A percentile compares a stretch with the other conserved stretches of the same genome.
Evolutionary conservation across 2,888 invertebrate genomes (phyloP).

Genomic region (Eulithis testata): DNA sequence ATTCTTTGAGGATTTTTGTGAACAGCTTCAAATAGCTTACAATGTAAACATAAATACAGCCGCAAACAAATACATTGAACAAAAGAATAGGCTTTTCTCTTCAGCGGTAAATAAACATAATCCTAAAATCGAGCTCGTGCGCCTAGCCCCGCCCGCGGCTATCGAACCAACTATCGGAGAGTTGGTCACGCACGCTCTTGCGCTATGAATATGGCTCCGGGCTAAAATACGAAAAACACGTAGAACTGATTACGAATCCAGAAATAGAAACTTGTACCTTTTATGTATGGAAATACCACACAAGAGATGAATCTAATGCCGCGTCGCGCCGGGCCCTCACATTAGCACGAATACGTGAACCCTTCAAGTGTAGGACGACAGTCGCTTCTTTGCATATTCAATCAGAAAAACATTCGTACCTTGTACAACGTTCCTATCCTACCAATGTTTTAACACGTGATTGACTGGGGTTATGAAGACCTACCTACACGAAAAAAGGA

Average conservation of each 20-base stretch:
- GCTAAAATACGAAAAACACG: slow-evolving; percentile 40
- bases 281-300: slow-evolving; percentile 19
- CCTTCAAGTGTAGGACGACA: too few relatives aligned
- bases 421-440: too few relatives aligned
- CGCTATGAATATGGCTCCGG: slow-evolving; percentile 37
- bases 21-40: too few relatives aligned
- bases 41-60: too few relatives aligned
- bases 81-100: slow-evolving; percentile 22
- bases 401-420: too few relatives aligned
- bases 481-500: neutral
- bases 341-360: too few relatives aligned
- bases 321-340: neutral
- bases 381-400: too few relatives aligned
- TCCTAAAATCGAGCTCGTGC: slow-evolving; percentile 36
- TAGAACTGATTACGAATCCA: slow-evolving; percentile 35
- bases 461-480: too few relatives aligned
- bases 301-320: slow-evolving; percentile 13
- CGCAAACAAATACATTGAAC: slow-evolving; percentile 3
- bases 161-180: slow-evolving; percentile 43
- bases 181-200: slow-evolving; percentile 46
- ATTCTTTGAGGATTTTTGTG: too few relatives aligned
- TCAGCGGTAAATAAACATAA: slow-evolving; percentile 29
- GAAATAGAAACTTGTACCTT: slow-evolving; percentile 26
- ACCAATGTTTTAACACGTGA: too few relatives aligned
- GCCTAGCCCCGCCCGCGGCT: slow-evolving; percentile 40